phyloP scores from a whole-genome alignment of 2,113 vertebrate species.

The Lophotis ruficrista region DNA sequence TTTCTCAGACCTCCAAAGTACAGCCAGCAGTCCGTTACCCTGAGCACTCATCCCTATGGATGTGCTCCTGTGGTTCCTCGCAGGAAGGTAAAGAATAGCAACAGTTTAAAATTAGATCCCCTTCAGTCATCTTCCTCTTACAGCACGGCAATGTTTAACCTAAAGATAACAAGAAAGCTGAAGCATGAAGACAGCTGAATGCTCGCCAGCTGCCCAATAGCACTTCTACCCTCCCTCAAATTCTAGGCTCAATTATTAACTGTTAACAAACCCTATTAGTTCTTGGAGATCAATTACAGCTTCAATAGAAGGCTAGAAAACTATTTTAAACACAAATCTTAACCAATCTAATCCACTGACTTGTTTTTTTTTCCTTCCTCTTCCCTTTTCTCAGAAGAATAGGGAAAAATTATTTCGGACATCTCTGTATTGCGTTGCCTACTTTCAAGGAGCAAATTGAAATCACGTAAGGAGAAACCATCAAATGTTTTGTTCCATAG shows the following conservation, averaged over 20 bases:
- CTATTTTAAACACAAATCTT: neutral
- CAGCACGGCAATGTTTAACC: neutral
- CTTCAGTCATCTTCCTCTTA: neutral
- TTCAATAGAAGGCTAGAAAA: neutral
- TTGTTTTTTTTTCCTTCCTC: neutral
- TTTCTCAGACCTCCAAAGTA: neutral
- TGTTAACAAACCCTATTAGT: neutral
- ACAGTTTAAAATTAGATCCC: neutral
- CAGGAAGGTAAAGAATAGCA: neutral
- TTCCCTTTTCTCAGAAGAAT: neutral
- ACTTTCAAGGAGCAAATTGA: neutral
- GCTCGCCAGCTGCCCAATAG: neutral
- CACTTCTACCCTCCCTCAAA: neutral
- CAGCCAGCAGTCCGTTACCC: neutral
- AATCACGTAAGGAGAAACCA: neutral
- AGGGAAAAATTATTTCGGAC: neutral
- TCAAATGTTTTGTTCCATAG: neutral
- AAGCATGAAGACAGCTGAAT: neutral
- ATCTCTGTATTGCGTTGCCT: neutral
- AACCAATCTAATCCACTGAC: neutral
- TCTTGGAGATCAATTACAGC: neutral
- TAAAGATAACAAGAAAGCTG: neutral
- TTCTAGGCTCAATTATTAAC: neutral
- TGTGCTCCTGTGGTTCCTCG: neutral
- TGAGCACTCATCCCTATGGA: fast-evolving